A percentile compares a stretch with the other conserved stretches of the same genome.
phyloP scores from a whole-genome alignment of 2,888 invertebrate genomes.

The Dasysyrphus albostriatus region DNA sequence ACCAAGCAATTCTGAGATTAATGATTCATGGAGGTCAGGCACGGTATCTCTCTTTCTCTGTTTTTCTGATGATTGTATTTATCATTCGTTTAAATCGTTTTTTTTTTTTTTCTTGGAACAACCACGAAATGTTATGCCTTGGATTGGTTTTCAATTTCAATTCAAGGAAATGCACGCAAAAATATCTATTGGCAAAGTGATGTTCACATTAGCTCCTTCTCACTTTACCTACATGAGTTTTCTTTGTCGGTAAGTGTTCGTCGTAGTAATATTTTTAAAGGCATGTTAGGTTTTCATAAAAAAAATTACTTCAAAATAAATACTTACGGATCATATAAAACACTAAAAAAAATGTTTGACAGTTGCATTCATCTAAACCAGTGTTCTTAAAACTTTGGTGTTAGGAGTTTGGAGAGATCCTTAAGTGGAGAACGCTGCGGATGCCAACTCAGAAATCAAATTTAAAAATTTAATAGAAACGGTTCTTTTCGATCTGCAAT shows the following conservation, averaged over 20 bases:
- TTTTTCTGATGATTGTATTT: slow-evolving; percentile 5
- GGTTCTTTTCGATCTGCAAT: too few relatives aligned
- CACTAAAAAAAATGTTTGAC: background rate
- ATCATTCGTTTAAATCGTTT: slow-evolving; percentile 40
- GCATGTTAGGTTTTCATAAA: background rate
- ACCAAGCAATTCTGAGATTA: slow-evolving; percentile 59
- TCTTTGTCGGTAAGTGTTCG: slow-evolving; percentile 54
- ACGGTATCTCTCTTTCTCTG: slow-evolving; percentile 31
- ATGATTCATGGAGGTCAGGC: slow-evolving; percentile 70
- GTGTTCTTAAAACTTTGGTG: too few relatives aligned
- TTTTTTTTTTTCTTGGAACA: slow-evolving; percentile 47
- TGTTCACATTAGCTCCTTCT: slow-evolving; percentile 4
- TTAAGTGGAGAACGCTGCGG: too few relatives aligned
- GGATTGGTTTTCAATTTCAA: slow-evolving; percentile 56
- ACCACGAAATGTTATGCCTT: slow-evolving; percentile 35
- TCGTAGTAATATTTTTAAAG: background rate
- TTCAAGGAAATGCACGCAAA: slow-evolving; percentile 69
- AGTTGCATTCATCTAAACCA: too few relatives aligned
- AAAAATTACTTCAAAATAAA: background rate
- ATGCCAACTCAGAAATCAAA: too few relatives aligned
- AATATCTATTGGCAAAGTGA: slow-evolving; percentile 8
- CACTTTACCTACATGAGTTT: slow-evolving; percentile 17
- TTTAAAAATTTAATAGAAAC: too few relatives aligned
- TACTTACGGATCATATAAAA: too few relatives aligned
- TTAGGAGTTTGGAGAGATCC: too few relatives aligned